Percentiles rank a stretch among this genome's conserved stretches.
These are phyloP conservation scores for Papilio machaon DNA, from an alignment of 1,140 invertebrate genomes.

Conservation along the genomic window DNA sequence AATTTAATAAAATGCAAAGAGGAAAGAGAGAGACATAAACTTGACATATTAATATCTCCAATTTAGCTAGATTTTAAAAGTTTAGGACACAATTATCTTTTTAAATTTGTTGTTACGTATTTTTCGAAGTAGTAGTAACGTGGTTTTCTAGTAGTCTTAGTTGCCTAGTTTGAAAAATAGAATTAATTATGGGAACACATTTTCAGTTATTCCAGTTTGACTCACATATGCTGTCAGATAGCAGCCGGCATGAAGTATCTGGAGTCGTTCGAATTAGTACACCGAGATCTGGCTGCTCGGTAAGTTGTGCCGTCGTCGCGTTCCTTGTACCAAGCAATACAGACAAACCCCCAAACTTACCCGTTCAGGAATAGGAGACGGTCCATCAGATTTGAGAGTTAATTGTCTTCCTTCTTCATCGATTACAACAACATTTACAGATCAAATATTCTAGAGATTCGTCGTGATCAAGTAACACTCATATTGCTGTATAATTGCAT, in stretches of 20 bases:
- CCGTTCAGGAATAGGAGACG: background rate
- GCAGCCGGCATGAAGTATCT: constrained; percentile 94
- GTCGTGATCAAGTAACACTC: background rate
- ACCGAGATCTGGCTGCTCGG: constrained; percentile 90
- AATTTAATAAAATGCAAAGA: background rate
- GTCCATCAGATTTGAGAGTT: background rate
- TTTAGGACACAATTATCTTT: background rate
- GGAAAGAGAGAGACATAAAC: background rate
- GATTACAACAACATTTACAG: background rate
- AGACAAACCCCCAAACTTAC: background rate
- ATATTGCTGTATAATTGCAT: background rate
- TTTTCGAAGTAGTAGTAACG: background rate
- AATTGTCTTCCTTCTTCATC: background rate
- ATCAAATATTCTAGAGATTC: background rate
- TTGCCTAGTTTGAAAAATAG: background rate
- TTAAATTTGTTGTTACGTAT: background rate
- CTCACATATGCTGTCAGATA: constrained; percentile 92
- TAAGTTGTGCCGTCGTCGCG: constrained; percentile 63
- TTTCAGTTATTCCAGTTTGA: constrained; percentile 89
- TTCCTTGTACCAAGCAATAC: background rate
- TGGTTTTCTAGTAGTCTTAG: background rate
- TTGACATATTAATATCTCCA: background rate
- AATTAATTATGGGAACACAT: constrained; percentile 42
- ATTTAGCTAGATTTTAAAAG: background rate
- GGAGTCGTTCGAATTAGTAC: constrained; percentile 88